phyloP scores from a whole-genome alignment of 1,140 invertebrate species.

The Caenorhabditis latens region DNA sequence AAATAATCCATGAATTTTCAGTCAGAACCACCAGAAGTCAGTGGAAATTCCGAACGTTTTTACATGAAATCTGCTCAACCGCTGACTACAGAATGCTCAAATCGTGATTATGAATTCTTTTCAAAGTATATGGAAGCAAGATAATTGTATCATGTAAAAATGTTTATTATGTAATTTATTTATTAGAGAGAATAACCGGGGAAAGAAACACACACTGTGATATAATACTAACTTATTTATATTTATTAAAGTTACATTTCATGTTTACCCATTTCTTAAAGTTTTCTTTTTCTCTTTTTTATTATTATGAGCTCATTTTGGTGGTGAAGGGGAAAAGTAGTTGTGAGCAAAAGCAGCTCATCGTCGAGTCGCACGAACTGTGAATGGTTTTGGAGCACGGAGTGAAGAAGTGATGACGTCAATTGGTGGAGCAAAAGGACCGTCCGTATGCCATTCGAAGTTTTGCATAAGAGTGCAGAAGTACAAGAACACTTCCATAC shows the following conservation, averaged over 20 bases:
- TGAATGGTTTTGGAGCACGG: slow-evolving; percentile 32
- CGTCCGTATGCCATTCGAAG: slow-evolving; percentile 32
- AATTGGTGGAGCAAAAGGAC: slow-evolving; percentile 30
- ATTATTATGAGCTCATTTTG: slow-evolving; percentile 23
- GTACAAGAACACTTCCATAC: slow-evolving; percentile 75
- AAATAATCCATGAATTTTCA: not conserved
- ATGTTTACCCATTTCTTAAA: slow-evolving; percentile 39
- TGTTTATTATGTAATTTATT: not conserved
- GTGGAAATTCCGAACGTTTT: slow-evolving; percentile 27
- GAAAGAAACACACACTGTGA: not conserved
- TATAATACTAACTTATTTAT: not conserved
- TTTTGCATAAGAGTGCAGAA: slow-evolving; percentile 40
- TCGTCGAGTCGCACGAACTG: slow-evolving; percentile 4
- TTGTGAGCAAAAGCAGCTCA: not conserved
- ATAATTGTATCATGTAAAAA: not conserved
- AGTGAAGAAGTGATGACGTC: slow-evolving; percentile 29
- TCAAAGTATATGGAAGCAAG: slow-evolving; percentile 17
- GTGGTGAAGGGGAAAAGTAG: not conserved
- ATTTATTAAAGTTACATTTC: not conserved
- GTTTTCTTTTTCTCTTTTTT: slow-evolving; percentile 1
- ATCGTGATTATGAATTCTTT: slow-evolving; percentile 17
- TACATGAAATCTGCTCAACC: slow-evolving; percentile 10
- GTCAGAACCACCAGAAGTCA: slow-evolving; percentile 24
- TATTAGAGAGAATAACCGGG: slow-evolving; percentile 22
- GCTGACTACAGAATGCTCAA: slow-evolving; percentile 28